A percentile compares a stretch with the other conserved stretches of the same genome.
phyloP scores from a whole-genome alignment of 37 sponge, comb jelly and placozoan species.

The Theonella swinhoei region DNA sequence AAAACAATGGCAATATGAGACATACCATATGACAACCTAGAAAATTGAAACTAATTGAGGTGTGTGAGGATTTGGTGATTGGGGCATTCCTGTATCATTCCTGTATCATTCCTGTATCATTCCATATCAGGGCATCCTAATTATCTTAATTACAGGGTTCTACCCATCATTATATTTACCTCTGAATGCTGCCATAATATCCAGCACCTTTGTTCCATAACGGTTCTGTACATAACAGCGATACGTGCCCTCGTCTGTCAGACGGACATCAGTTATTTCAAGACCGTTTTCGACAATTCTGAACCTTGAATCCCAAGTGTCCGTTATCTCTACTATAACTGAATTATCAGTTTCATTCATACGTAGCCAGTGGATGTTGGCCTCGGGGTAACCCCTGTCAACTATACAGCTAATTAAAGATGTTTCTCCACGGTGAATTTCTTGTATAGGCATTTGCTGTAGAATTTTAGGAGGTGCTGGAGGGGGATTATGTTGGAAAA shows the following conservation, averaged over 20 bases:
- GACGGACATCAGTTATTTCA: background rate
- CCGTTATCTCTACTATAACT: background rate
- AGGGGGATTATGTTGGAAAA: no score
- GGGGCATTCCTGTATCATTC: no score
- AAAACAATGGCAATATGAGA: background rate
- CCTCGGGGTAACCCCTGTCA: background rate
- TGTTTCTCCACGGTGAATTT: background rate
- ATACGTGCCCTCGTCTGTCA: slow-evolving; percentile 18
- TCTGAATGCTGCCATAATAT: background rate
- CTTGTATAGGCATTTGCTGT: background rate
- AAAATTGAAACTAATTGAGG: no score
- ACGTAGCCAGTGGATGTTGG: background rate
- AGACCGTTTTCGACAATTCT: background rate
- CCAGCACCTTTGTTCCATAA: background rate
- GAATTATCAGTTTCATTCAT: background rate
- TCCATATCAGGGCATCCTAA: no score
- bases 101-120: no score
- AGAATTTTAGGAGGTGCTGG: background rate
- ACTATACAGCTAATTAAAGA: background rate
- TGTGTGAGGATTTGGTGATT: no score
- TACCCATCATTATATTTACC: no score
- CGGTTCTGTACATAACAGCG: background rate
- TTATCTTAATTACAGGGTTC: no score
- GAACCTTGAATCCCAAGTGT: background rate
- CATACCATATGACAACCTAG: background rate